A percentile compares a stretch with the other conserved stretches of the same genome.
These are phyloP conservation scores for Xiphorhynchus erythropygius DNA, from an alignment of 2,797 vertebrate species.

Conservation along the genomic window DNA sequence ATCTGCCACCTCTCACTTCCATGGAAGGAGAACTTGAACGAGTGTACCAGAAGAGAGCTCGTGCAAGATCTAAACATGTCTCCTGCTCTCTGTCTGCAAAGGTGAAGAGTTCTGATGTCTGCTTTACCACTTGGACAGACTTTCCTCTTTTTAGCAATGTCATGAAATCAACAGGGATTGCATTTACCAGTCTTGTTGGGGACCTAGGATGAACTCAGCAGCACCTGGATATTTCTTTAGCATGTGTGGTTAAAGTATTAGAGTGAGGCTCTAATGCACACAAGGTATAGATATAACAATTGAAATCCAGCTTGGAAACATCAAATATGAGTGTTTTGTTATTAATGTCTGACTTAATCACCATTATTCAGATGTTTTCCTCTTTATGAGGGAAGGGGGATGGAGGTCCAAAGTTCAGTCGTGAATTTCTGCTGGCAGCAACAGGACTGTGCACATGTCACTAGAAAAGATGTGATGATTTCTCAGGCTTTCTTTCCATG, in stretches of 20 bases:
- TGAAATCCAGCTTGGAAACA: neutral
- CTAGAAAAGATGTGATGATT: neutral
- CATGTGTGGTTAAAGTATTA: neutral
- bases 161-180: neutral
- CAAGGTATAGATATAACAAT: neutral
- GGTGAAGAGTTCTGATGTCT: neutral
- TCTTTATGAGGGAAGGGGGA: neutral
- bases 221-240: neutral
- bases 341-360: neutral
- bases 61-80: neutral
- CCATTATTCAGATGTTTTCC: neutral
- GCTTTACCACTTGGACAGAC: neutral
- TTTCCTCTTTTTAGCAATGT: neutral
- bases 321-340: neutral
- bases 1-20: neutral
- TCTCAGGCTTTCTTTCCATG: neutral
- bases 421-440: neutral
- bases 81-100: rapidly evolving
- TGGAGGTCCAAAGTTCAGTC: neutral
- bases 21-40: neutral
- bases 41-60: neutral
- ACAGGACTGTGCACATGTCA: rapidly evolving
- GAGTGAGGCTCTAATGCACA: neutral
- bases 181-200: neutral
- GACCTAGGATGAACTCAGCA: neutral